These are phyloP conservation scores for Paramormyrops kingsleyae DNA, from an alignment of 2,113 vertebrate species.

Conservation along the genomic window DNA sequence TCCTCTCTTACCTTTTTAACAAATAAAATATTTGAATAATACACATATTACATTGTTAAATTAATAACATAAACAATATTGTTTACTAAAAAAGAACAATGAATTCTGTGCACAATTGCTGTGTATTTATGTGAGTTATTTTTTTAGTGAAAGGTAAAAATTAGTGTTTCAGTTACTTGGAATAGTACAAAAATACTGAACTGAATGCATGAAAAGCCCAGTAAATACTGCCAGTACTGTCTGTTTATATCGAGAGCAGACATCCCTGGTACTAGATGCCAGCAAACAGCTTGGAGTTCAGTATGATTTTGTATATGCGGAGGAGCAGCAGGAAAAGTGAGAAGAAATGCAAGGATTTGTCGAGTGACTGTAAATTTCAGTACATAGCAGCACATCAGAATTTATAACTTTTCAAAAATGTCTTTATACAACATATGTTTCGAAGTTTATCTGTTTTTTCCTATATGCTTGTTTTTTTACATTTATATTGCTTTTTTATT, in stretches of 20 bases:
- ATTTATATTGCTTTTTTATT: neutral
- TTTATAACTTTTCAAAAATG: neutral
- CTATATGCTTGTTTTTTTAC: neutral
- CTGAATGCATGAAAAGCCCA: constrained; percentile 37
- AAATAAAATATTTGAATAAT: neutral
- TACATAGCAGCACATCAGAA: neutral
- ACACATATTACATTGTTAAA: neutral
- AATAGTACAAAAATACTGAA: constrained; percentile 38
- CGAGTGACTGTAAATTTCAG: neutral
- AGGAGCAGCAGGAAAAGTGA: neutral
- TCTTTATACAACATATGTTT: neutral
- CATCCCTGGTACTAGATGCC: constrained; percentile 16
- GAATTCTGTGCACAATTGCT: neutral
- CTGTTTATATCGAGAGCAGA: constrained; percentile 52
- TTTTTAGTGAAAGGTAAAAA: neutral
- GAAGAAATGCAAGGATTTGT: neutral
- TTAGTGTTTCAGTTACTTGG: constrained; percentile 8
- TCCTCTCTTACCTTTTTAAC: neutral
- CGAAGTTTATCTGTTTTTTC: neutral
- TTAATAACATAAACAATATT: neutral
- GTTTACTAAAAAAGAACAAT: neutral
- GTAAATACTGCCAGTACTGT: constrained; percentile 44
- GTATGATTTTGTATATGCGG: neutral
- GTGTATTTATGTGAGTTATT: neutral
- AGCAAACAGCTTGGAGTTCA: constrained; percentile 12